These are phyloP conservation scores for Lasioglossum vierecki DNA, from an alignment of 2,888 invertebrate genomes.

Conservation along the genomic window DNA sequence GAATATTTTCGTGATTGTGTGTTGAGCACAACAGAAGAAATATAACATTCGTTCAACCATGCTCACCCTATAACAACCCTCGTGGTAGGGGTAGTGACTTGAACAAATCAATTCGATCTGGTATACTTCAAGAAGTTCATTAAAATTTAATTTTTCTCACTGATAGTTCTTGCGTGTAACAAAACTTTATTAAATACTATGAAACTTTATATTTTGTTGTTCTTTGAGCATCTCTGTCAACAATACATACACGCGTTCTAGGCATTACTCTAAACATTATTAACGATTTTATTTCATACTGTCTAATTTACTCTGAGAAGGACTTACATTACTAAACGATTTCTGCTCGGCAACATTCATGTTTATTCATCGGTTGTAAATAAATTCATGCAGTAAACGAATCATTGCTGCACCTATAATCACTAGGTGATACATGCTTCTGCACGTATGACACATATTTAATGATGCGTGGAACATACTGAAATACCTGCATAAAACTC, in stretches of 20 bases:
- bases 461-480: not conserved
- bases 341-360: not conserved
- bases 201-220: too few species aligned
- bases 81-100: not conserved
- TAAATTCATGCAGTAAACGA: not conserved
- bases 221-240: too few species aligned
- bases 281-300: too few species aligned
- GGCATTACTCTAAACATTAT: too few species aligned
- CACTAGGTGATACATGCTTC: not conserved
- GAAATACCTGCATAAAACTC: not conserved
- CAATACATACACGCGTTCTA: too few species aligned
- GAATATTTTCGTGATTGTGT: too few species aligned
- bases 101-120: too few species aligned
- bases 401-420: not conserved
- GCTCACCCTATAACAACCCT: not conserved
- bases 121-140: too few species aligned
- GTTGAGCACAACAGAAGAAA: too few species aligned
- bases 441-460: not conserved
- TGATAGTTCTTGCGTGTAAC: not conserved
- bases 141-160: not conserved
- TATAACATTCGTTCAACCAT: too few species aligned
- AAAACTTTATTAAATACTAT: not conserved
- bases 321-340: not conserved
- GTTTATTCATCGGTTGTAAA: not conserved
- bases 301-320: not conserved